Evolutionary conservation across 2,888 invertebrate species (phyloP), one percentile per base, ranked within the genome.

Genomic region (Heliothis peltigera): DNA sequence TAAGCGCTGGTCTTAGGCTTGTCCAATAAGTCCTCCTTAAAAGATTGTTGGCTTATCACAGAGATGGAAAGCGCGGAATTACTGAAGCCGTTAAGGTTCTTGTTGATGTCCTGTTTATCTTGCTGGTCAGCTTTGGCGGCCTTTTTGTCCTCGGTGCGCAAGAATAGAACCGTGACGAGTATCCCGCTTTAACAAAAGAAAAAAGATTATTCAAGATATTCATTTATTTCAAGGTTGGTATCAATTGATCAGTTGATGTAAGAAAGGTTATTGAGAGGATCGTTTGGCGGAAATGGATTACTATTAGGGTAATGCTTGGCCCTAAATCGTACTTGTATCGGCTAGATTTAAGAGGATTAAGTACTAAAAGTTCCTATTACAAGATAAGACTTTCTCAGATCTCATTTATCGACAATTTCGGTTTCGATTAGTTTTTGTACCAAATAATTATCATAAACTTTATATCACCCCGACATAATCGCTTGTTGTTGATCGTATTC

Each of bases 81-180:
- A 43, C 91, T 89, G 83, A 92, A 95, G 46, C 94, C 95, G 60
- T 92, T 94, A 61, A 93, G 89, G 75, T 91, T 92, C 80, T 95
- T 95, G 78, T 91, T 92, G 39, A 95, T 84, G 22, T 91, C 92
- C 75, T 86, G 83, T 75, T 89, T 89, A 75, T 84, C 85, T 53
- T 75, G 70, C 68, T 84, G 80, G 44, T 86, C 85, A n/a, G 72
- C 80, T 78, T 78, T 90, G 48, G 84, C 87, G 65, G 82, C 89
- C 64, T 96, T 96, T 89, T 94, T 96, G 58, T 95, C 93, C 81
- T 96, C 95, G 43, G 96, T 96, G 80, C 97, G 95, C 80, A 97
- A 95, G 86, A 97, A 97, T 6, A 97, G 94, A 67, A 97, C 94
- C 0, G 97, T 97, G 43, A 97, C 96, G 67, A 98, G 94, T 48